Base-by-base conservation (phyloP, 2,113 vertebrate species). In the Caretta caretta region DNA sequence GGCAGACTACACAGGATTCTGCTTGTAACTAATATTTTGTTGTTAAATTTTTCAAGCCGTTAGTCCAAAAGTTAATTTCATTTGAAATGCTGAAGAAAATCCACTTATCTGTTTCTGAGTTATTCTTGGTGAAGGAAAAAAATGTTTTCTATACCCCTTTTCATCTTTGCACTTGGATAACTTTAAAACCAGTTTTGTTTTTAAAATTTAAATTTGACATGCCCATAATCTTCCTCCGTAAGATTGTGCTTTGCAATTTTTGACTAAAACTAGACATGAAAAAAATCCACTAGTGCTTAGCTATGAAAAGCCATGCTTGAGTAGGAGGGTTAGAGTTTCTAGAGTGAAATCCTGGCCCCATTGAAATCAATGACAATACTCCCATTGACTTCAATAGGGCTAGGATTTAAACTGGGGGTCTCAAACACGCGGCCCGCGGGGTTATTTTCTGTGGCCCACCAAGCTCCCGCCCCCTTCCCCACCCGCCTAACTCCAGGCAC, bases 271-370 rank as follows among this genome's bases (percentile, higher is more conserved):
- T 0, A 88, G 80, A 3, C 1, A 0, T 49, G 87, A 89, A 87
- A 50, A 8, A 42, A 27, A 53, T 1, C 12, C n/a, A 31, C 22
- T 12, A 50, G 17, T 0, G 0, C 0, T 57, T 62, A 25, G 0
- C 12, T 1, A 1, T 50, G 90, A 65, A 51, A 19, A 49, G 24
- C 14, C 49, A 69, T 42, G 20, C 48, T 48, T 6, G 12, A 2
- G 50, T 2, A 31, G 65, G 0, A 31, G 17, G 7, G 27, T 1
- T 2, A 82, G 80, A 75, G 62, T 22, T 49, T 56, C 1, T 1
- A 46, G 38, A 8, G 1, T 88, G 46, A 80, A 49, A 62, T 81
- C 42, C 53, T 75, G 29, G 19, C 38, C 31, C 24, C 12, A 24
- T 5, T 42, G 29, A 76, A 79, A 31, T 65, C 35, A 7, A 56